Conservation (phyloP, 2,888 invertebrate genomes). For the Leptopterna dolabrata region DNA sequence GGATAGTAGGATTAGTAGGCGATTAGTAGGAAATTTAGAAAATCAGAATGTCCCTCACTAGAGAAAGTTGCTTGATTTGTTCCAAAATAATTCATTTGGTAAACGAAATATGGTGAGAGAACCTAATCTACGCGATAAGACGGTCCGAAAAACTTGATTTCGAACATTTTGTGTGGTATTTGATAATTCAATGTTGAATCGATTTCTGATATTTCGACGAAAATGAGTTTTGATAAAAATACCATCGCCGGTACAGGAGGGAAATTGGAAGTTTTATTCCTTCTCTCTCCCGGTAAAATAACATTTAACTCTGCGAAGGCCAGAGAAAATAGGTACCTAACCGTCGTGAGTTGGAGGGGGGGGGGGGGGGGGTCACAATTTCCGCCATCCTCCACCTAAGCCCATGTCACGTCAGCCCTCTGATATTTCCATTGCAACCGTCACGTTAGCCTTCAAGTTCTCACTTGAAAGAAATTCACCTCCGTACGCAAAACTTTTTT, state of each 20-base stretch:
- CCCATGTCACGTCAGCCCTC: background rate
- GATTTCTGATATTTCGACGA: too few species aligned
- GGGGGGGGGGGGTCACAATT: background rate
- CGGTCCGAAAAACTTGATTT: too few species aligned
- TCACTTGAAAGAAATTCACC: background rate
- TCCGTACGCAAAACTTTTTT: background rate
- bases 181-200: too few species aligned
- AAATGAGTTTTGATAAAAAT: too few species aligned
- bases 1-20: too few species aligned
- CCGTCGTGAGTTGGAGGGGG: background rate
- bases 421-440: slow-evolving; percentile 1
- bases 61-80: too few species aligned
- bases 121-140: too few species aligned
- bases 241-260: background rate
- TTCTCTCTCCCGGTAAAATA: background rate
- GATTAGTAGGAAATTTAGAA: too few species aligned
- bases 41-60: too few species aligned
- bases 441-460: background rate
- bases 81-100: too few species aligned
- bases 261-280: background rate
- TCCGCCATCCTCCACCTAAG: background rate
- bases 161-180: too few species aligned
- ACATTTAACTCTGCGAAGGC: background rate
- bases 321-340: background rate
- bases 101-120: too few species aligned